These are phyloP conservation scores for Spatulosminthurus flaviceps DNA, from an alignment of 2,888 invertebrate genomes.

Conservation along the genomic window DNA sequence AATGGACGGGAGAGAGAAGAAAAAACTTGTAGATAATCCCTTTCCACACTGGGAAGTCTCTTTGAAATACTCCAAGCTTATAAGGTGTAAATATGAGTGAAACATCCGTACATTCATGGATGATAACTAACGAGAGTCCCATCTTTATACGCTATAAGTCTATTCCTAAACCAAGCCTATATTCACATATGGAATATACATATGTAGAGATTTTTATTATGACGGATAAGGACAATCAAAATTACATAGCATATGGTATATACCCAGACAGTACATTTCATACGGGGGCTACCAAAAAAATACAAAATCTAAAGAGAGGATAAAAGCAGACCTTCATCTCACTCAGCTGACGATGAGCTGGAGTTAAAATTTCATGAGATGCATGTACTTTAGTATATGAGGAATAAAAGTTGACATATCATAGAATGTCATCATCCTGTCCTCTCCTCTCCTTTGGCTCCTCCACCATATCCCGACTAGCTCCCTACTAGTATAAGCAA, in stretches of 20 bases:
- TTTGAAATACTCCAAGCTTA: too few relatives aligned
- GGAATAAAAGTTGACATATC: slow-evolving; percentile 37
- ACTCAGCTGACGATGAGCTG: slow-evolving; percentile 11
- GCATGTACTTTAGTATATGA: too few relatives aligned
- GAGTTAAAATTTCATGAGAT: slow-evolving; percentile 28
- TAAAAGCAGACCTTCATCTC: slow-evolving; percentile 43
- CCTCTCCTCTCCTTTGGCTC: neutral
- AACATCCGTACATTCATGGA: too few relatives aligned
- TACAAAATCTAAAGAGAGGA: too few relatives aligned
- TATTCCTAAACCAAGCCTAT: too few relatives aligned
- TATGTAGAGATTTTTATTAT: neutral
- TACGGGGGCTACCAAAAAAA: slow-evolving; percentile 1
- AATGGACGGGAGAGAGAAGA: neutral
- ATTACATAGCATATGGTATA: slow-evolving; percentile 41
- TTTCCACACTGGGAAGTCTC: neutral
- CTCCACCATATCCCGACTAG: neutral
- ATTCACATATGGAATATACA: neutral
- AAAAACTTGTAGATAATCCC: too few relatives aligned
- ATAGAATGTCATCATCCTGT: slow-evolving; percentile 47
- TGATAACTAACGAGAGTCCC: too few relatives aligned
- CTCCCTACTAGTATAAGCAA: too few relatives aligned
- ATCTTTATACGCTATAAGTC: too few relatives aligned
- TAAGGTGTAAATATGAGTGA: too few relatives aligned
- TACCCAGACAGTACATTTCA: neutral
- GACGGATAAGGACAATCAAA: slow-evolving; percentile 25